Conservation (phyloP, 1,140 invertebrate genomes). For the Paraescarpia echinospica region DNA sequence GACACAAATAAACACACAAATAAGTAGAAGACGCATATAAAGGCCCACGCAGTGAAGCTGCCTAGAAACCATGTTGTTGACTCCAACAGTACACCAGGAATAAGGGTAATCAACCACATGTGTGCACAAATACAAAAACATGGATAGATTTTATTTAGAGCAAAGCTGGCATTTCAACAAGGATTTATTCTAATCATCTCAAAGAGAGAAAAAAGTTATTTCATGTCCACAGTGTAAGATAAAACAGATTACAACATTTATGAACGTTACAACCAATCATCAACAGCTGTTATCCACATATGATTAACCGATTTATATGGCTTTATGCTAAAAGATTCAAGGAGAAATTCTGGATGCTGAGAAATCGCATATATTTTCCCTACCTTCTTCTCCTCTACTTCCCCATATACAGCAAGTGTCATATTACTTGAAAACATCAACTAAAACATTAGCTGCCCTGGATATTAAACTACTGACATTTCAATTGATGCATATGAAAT, state of each 20-base stretch:
- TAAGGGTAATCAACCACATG: not conserved
- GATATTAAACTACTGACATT: too few species aligned
- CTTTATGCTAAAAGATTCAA: not conserved
- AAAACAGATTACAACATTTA: not conserved
- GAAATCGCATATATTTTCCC: not conserved
- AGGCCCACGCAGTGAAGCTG: too few species aligned
- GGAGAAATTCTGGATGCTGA: not conserved
- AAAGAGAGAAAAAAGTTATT: not conserved
- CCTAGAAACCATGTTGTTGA: too few species aligned
- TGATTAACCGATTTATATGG: too few species aligned
- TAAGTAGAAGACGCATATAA: not conserved
- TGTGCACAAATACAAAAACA: not conserved
- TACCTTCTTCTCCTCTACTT: not conserved
- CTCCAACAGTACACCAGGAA: not conserved
- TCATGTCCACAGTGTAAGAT: not conserved
- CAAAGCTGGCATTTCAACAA: not conserved
- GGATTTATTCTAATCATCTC: not conserved
- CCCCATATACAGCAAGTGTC: too few species aligned
- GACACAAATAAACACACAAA: not conserved
- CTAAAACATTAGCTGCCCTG: too few species aligned
- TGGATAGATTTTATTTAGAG: not conserved
- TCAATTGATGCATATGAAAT: too few species aligned
- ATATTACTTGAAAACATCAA: too few species aligned
- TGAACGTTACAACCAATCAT: not conserved
- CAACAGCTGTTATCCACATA: not conserved